phyloP scores from a whole-genome alignment of 2,113 vertebrate species.

The Varanus komodoensis region DNA sequence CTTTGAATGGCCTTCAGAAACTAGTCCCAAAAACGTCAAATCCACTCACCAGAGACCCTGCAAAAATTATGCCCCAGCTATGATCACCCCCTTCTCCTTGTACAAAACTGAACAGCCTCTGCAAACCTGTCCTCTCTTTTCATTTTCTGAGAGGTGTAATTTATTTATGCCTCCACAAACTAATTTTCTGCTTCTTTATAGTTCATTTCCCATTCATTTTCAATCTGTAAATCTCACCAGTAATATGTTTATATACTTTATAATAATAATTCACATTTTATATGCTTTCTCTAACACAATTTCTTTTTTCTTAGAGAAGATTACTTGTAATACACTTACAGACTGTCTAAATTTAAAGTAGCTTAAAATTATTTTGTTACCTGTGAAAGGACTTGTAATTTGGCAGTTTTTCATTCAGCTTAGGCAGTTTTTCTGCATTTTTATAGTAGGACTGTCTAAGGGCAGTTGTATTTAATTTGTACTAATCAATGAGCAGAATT shows the following conservation, averaged over 20 bases:
- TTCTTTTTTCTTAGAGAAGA: background rate
- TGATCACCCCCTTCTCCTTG: background rate
- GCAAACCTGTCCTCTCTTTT: background rate
- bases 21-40: no score
- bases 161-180: background rate
- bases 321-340: background rate
- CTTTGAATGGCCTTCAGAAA: background rate
- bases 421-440: background rate
- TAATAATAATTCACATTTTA: background rate
- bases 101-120: background rate
- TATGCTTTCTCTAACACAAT: background rate
- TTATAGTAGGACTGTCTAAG: no score
- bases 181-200: conserved; percentile 21
- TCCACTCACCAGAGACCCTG: background rate
- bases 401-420: background rate
- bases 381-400: no score
- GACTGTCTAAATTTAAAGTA: background rate
- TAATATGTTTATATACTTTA: conserved; percentile 3
- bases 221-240: background rate
- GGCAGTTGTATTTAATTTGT: background rate
- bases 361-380: background rate
- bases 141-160: background rate
- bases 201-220: conserved; percentile 12
- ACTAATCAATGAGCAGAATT: background rate
- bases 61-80: background rate